Evolutionary conservation across 2,797 vertebrate genomes (phyloP).

Genomic region (Lepus oiostolus): DNA sequence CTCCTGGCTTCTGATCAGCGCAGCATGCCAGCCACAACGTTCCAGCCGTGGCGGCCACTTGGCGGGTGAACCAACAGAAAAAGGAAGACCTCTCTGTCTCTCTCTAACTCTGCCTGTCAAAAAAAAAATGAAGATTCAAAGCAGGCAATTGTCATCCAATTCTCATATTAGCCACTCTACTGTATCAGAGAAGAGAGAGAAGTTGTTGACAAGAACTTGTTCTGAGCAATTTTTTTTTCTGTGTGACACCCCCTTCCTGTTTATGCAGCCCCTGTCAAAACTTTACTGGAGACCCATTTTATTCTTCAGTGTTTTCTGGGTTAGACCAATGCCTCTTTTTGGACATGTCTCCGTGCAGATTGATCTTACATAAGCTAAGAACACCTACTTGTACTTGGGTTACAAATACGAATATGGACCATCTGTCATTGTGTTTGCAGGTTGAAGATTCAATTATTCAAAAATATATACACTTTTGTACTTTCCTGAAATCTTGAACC

Average conservation of each 20-base stretch:
- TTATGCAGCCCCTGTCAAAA: not conserved
- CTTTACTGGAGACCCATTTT: not conserved
- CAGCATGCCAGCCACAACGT: too few relatives aligned
- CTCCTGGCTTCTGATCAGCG: too few relatives aligned
- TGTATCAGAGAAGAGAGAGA: not conserved
- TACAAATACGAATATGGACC: not conserved
- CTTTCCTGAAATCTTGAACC: not conserved
- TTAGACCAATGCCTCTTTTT: not conserved
- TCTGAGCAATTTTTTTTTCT: not conserved
- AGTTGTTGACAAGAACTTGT: not conserved
- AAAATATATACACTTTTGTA: not conserved
- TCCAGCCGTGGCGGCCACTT: too few relatives aligned
- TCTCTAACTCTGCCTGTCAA: too few relatives aligned
- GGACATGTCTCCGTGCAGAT: not conserved
- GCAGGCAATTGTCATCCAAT: not conserved
- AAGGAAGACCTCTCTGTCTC: too few relatives aligned
- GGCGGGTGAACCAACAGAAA: too few relatives aligned
- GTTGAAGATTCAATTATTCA: not conserved
- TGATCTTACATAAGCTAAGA: not conserved
- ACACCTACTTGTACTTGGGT: not conserved
- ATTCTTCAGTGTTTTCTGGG: not conserved
- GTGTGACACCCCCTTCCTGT: not conserved
- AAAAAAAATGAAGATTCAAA: too few relatives aligned
- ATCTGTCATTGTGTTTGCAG: constrained; percentile 11
- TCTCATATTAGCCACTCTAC: not conserved